Base-by-base conservation (phyloP, 2,888 invertebrate genomes). In the Parnassius smintheus region DNA sequence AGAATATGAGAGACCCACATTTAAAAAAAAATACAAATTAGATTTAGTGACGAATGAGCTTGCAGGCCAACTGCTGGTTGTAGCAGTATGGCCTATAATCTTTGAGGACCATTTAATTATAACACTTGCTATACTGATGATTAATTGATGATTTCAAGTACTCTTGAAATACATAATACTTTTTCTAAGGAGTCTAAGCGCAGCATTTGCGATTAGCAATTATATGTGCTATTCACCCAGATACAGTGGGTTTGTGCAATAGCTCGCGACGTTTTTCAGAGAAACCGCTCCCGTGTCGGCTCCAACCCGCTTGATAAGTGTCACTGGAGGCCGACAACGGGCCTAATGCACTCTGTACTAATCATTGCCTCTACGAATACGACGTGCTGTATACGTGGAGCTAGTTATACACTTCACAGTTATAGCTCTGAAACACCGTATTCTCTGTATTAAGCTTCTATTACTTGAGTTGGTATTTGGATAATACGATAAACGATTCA, bases 281-380 rank as follows among this genome's bases (percentile, higher is more conserved):
- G 81, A 75, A 72, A 70, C 72, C 45, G 49, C 70, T 64, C 59
- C 59, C 68, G 69, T 73, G 46, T 13, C 71, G 69, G 80, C 82
- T 82, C 76, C 80, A 85, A 76, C 79, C 78, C 76, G 85, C 76
- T 85, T 82, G 79, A 70, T 81, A 86, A 85, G 85, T 89, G 87
- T 86, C 88, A 88, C 86, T 81, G 65, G 72, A 64, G 72, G 68
- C 73, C 65, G 65, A 85, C 88, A 86, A 88, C 88, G 88, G 80
- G 70, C 72, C 72, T 75, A 81, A 80, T 85, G 81, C 85, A 88
- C 83, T 87, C 89, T 83, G 82, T 77, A 77, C 76, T 82, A 85
- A 85, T 91, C 90, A 91, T 90, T 87, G 77, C 77, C 69, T 72
- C 73, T 73, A 68, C 74, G 8, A 18, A 4, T 35, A 7, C 35